Conservation (phyloP, 2,797 vertebrate genomes). For the Heterohyrax brucei region DNA sequence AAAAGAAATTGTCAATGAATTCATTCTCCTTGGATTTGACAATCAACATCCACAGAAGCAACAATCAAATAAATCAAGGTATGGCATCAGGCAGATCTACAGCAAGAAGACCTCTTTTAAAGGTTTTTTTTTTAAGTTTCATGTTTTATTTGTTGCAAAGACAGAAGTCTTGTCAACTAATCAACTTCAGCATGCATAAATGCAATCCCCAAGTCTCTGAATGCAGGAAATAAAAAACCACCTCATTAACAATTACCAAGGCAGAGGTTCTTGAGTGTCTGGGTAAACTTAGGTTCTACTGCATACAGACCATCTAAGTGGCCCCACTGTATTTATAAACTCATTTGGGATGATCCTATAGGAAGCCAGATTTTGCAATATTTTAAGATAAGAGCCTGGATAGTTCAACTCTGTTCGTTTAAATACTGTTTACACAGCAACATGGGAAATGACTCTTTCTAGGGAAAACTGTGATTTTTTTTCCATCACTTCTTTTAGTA, state of each 20-base stretch:
- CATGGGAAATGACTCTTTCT: conserved; percentile 17
- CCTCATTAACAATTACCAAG: neutral
- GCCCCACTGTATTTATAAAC: neutral
- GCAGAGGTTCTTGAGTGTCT: neutral
- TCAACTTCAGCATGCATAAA: conserved; percentile 69
- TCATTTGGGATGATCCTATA: neutral
- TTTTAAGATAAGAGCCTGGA: neutral
- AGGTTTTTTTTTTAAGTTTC: conserved; percentile 63
- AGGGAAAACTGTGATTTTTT: conserved; percentile 1
- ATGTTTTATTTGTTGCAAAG: conserved; percentile 82
- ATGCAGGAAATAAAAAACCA: conserved; percentile 47
- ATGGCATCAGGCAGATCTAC: no score
- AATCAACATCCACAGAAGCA: no score
- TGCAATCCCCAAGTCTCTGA: conserved; percentile 62
- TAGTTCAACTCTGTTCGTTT: conserved; percentile 24
- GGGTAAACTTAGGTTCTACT: neutral
- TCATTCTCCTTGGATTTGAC: no score
- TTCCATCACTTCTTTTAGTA: neutral
- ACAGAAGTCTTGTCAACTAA: conserved; percentile 79
- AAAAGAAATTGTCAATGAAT: no score
- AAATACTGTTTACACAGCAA: neutral
- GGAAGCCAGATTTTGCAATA: conserved; percentile 3
- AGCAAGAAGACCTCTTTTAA: no score
- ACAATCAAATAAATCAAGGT: no score
- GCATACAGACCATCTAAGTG: neutral